Percentiles rank a stretch among this genome's conserved stretches.
Conservation (phyloP, 2,888 invertebrate genomes). For the Drosophila picticornis region DNA sequence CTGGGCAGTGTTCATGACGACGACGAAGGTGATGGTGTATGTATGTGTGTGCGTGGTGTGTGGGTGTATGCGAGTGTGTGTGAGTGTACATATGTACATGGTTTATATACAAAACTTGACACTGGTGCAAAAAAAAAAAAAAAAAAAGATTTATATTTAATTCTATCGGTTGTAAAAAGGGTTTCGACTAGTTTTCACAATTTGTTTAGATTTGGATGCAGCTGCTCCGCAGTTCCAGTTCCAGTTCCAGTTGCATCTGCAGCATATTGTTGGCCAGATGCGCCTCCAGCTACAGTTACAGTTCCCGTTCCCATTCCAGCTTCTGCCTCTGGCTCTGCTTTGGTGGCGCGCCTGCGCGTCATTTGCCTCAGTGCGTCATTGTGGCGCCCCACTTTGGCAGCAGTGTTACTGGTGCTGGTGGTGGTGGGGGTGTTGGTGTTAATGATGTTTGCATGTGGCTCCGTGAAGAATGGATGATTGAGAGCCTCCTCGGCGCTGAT, state of each 20-base stretch:
- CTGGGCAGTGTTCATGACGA: conserved; percentile 34
- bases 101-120: conserved; percentile 36
- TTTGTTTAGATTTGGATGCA: conserved; percentile 31
- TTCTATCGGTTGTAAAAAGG: conserved; percentile 13
- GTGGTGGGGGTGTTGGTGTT: neutral
- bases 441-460: conserved; percentile 3
- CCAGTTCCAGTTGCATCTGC: neutral
- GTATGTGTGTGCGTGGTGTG: neutral
- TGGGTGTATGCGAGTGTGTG: conserved; percentile 3
- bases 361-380: conserved; percentile 11
- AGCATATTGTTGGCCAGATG: neutral
- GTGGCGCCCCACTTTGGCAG: neutral
- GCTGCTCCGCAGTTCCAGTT: conserved; percentile 25
- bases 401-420: neutral
- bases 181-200: conserved; percentile 62
- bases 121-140: conserved; percentile 31
- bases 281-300: neutral
- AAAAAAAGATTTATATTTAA: conserved; percentile 1
- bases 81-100: conserved; percentile 7
- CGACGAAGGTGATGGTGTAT: conserved; percentile 2
- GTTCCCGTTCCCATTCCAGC: neutral
- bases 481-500: conserved; percentile 91
- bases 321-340: neutral
- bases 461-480: conserved; percentile 90
- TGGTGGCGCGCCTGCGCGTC: conserved; percentile 55